phyloP scores from a whole-genome alignment of 2,888 invertebrate genomes.

The Acholoe squamosa region DNA sequence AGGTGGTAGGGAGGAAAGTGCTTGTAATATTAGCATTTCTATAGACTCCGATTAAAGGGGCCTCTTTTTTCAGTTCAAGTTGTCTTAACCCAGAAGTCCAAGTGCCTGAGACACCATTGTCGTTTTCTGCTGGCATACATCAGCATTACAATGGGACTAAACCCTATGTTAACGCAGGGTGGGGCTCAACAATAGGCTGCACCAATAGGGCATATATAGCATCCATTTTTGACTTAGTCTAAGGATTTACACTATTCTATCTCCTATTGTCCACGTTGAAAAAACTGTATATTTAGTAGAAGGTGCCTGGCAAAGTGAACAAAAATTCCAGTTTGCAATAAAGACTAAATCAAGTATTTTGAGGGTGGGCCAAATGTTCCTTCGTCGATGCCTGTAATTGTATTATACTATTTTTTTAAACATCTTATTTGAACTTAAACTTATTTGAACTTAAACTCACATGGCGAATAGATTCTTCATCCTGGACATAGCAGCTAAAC shows the following conservation, averaged over 20 bases:
- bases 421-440: background rate
- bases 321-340: too few species aligned
- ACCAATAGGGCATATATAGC: background rate
- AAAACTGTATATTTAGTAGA: background rate
- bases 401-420: background rate
- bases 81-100: slow-evolving; percentile 16
- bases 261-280: background rate
- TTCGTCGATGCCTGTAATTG: background rate
- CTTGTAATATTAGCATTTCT: too few species aligned
- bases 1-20: too few species aligned
- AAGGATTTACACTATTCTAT: background rate
- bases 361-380: background rate
- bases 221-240: background rate
- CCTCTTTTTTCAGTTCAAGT: slow-evolving; percentile 4
- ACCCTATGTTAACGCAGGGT: too few species aligned
- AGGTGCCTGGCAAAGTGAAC: too few species aligned
- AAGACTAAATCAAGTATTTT: too few species aligned
- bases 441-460: background rate
- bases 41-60: background rate
- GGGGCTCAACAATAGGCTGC: background rate
- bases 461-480: slow-evolving; percentile 8
- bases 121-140: background rate
- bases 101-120: background rate
- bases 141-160: too few species aligned
- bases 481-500: background rate